Evolutionary conservation across 2,113 vertebrate genomes (phyloP), one percentile per base, ranked within the genome.

Genomic region (Sturnus vulgaris): DNA sequence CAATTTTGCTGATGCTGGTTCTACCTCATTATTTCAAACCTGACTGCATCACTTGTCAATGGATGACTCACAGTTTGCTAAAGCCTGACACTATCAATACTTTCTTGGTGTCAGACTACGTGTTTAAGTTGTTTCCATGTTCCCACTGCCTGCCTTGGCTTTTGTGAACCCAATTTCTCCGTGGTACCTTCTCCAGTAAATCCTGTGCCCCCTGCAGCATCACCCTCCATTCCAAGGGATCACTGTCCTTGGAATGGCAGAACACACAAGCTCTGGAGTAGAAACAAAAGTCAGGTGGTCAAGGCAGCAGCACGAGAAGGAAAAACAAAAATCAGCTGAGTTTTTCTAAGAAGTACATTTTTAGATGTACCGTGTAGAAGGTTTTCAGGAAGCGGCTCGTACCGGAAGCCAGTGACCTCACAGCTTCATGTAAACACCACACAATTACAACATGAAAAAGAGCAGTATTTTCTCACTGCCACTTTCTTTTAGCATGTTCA

Each of bases 331-430:
- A 92, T 82, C 91, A 95, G 93, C 82, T 92, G 92, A 92, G 86
- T 68, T 96, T 76, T 96, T 97, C 94, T 95, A 95, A 96, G 94
- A 96, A 96, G 86, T 28, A 19, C 80, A 75, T 94, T 97, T 97
- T 93, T 88, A 95, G 78, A 31, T 88, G 72, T 90, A 92, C 89
- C 88, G 33, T 49, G 88, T 25, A 90, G 33, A 83, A 69, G 66
- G 93, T 76, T 95, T 83, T 88, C 93, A 97, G 96, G 96, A 97
- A 97, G 95, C 65, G 49, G 94, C 82, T 94, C 44, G 10, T 77
- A 73, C 68, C 65, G 94, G 96, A 97, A 96, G 75, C 93, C 78
- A 24, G 15, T 97, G 96, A 96, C 92, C 94, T 97, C 93, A 96
- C 50, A 86, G 77, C 88, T 73, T 68, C 91, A 64, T 88, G 94